A percentile compares a stretch with the other conserved stretches of the same genome.
Conservation (phyloP, 2,888 invertebrate genomes). For the Piscicola geometra region DNA sequence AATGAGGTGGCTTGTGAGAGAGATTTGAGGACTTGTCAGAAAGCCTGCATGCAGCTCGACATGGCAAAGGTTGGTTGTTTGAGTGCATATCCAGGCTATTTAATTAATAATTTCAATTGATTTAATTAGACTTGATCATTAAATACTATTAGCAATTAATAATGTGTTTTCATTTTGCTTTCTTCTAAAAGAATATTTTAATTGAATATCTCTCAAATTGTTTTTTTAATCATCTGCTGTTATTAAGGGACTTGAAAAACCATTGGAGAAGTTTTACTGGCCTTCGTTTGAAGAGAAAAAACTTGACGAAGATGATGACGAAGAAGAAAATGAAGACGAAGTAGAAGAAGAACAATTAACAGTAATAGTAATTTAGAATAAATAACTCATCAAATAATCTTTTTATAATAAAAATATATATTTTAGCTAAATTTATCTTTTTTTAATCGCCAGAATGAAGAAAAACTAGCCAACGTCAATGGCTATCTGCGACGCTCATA, state of each 20-base stretch:
- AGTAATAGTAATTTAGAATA: too few relatives aligned
- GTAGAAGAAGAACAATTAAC: conserved; percentile 7
- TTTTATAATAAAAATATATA: too few relatives aligned
- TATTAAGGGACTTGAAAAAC: neutral
- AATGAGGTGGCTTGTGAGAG: conserved; percentile 46
- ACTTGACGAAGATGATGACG: conserved; percentile 43
- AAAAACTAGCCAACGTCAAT: conserved; percentile 64
- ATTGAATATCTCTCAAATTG: too few relatives aligned
- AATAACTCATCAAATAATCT: too few relatives aligned
- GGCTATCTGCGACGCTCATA: conserved; percentile 68
- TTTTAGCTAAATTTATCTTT: too few relatives aligned
- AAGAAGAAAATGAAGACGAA: conserved; percentile 45
- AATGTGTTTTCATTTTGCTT: neutral
- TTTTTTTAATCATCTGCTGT: too few relatives aligned
- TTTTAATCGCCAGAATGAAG: conserved; percentile 56
- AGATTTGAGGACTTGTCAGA: conserved; percentile 56
- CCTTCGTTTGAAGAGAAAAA: neutral
- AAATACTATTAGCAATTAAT: neutral
- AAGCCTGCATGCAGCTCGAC: conserved; percentile 63
- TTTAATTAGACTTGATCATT: neutral
- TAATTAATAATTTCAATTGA: neutral
- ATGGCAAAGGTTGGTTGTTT: conserved; percentile 53
- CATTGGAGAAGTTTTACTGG: neutral
- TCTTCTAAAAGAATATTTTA: too few relatives aligned
- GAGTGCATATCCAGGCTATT: too few relatives aligned